Evolutionary conservation across 2,888 invertebrate species (phyloP).

Genomic region (Galerucella calmariensis): DNA sequence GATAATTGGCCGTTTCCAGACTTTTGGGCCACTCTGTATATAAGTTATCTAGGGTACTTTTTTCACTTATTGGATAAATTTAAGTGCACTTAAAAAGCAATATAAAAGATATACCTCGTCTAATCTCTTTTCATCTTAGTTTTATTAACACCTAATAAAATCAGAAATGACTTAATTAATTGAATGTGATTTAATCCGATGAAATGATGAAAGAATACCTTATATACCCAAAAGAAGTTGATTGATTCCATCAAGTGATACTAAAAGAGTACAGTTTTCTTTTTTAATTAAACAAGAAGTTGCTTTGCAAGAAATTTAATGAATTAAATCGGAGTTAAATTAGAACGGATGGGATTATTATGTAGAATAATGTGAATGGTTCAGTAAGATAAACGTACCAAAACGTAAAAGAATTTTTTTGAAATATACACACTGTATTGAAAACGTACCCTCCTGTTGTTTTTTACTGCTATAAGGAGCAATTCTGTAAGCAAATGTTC

Average conservation of each 20-base stretch:
- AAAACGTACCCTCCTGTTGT: no score
- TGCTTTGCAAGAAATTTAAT: neutral
- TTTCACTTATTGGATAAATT: no score
- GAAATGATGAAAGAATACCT: slow-evolving; percentile 3
- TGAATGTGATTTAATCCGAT: neutral
- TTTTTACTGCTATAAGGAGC: no score
- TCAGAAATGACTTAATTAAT: neutral
- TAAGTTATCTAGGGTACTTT: no score
- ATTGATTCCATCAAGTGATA: slow-evolving; percentile 7
- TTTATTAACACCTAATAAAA: neutral
- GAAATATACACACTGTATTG: no score
- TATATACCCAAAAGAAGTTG: neutral
- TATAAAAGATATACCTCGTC: neutral
- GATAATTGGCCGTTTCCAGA: no score
- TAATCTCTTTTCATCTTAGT: neutral
- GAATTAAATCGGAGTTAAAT: neutral
- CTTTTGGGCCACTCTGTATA: no score
- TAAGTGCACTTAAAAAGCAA: neutral
- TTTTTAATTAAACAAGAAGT: neutral
- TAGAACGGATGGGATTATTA: neutral
- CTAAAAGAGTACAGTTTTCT: neutral
- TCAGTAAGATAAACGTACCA: neutral
- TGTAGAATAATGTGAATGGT: neutral
- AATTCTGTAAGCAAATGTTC: no score
- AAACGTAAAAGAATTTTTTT: no score